Evolutionary conservation across 2,113 vertebrate species (phyloP), one percentile per base, ranked within the genome.

Genomic region (Elgaria multicarinata): DNA sequence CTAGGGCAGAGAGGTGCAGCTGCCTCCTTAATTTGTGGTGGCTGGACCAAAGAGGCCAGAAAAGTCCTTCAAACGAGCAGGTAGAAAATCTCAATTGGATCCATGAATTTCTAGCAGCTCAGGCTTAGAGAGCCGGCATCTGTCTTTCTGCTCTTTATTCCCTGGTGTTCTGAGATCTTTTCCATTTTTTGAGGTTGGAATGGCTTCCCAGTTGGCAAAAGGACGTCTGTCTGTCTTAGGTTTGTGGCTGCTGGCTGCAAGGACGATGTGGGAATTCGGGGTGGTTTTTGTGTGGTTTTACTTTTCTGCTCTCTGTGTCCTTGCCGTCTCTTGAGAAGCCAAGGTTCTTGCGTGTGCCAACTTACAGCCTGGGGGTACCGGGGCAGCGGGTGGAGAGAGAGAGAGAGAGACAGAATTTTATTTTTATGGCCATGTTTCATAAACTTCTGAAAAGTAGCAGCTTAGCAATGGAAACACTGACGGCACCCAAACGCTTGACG

Each of bases 211-310:
- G 20, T 92, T 22, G 44, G 67, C 66, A 18, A 3, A 3, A 42
- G 42, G 31, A 13, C 78, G 13, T 26, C 85, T 87, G 75, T 4
- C 69, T 39, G n/a, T 7, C 6, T 20, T 87, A 58, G 26, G 86
- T 42, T 31, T 58, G 64, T 87, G 44, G 39, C 83, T 90, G 77
- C 62, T 69, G 85, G 22, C 36, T 82, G 0, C 13, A 87, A 69
- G 42, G 18, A 5, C 79, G 31, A 20, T 46, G 79, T 50, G 86
- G 55, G 71, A 5, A 90, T 90, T 87, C 36, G 91, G 42, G 42
- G 0, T 75, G 1, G 64, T 58, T 77, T 0, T 77, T 0, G 66
- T 44, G 87, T 58, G 69, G 36, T n/a, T n/a, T n/a, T n/a, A n/a
- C n/a, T n/a, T n/a, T n/a, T n/a, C n/a, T 28, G 6, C 0, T 0